phyloP scores from a whole-genome alignment of 2,113 vertebrate species.

The Anolis sagrei region DNA sequence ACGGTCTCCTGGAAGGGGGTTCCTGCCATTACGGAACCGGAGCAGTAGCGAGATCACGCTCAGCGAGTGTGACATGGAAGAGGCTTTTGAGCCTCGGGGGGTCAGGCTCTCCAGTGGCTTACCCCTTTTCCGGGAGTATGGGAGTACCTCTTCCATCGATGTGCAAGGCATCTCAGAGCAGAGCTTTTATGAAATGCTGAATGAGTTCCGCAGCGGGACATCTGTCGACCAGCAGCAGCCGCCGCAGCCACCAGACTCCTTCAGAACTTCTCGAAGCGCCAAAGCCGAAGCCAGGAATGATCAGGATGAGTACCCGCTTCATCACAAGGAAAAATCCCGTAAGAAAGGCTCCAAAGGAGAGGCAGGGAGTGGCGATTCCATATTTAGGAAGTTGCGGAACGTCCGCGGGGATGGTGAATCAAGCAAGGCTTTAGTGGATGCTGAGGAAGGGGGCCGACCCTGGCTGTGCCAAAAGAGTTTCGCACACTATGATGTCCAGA shows the following conservation, averaged over 20 bases:
- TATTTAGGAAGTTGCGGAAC: constrained; percentile 88
- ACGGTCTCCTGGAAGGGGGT: constrained; percentile 58
- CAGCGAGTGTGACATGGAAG: constrained; percentile 86
- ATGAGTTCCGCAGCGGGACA: constrained; percentile 84
- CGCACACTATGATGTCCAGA: constrained; percentile 91
- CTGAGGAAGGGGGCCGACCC: constrained; percentile 60
- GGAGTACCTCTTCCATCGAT: constrained; percentile 95
- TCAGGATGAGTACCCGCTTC: constrained; percentile 27
- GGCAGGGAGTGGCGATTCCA: constrained; percentile 71
- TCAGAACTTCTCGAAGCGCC: constrained; percentile 37
- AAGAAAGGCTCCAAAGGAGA: constrained; percentile 79
- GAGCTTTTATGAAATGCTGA: constrained; percentile 91
- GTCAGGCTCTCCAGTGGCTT: constrained; percentile 44
- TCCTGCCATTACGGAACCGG: constrained; percentile 82
- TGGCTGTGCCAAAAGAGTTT: constrained; percentile 91
- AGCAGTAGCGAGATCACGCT: constrained; percentile 94
- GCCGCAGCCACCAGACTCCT: constrained; percentile 36
- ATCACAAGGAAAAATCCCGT: constrained; percentile 78
- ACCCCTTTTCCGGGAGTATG: constrained; percentile 88
- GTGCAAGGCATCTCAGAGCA: constrained; percentile 88
- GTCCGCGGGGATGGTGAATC: constrained; percentile 73
- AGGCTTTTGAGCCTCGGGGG: constrained; percentile 50
- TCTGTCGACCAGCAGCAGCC: constrained; percentile 74
- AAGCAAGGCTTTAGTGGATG: constrained; percentile 56
- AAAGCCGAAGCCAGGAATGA: constrained; percentile 58